phyloP scores from a whole-genome alignment of 1,140 invertebrate species.

The Zaprionus inermis region DNA sequence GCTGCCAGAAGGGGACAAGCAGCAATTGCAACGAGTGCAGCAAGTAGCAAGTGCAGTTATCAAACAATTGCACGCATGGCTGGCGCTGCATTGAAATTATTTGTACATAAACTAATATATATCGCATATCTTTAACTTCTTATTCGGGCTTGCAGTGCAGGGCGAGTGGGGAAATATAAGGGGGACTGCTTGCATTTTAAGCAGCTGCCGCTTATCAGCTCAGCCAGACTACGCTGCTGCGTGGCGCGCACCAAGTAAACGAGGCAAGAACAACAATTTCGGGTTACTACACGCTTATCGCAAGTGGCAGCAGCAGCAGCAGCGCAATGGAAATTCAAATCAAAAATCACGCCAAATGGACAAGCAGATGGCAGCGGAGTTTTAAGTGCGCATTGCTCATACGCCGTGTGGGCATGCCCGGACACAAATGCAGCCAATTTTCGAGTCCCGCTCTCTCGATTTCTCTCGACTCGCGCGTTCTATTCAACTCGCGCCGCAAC shows the following conservation, averaged over 20 bases:
- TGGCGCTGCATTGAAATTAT: slow-evolving; percentile 58
- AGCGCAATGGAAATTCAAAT: slow-evolving; percentile 45
- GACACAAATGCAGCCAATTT: slow-evolving; percentile 69
- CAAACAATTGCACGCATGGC: slow-evolving; percentile 68
- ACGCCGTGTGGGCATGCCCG: slow-evolving; percentile 32
- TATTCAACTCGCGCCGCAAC: slow-evolving; percentile 12
- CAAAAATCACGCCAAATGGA: slow-evolving; percentile 61
- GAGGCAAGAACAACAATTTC: slow-evolving; percentile 26
- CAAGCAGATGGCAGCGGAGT: slow-evolving; percentile 43
- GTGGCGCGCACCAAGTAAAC: slow-evolving; percentile 50
- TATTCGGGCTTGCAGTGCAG: not conserved
- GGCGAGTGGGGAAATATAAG: not conserved
- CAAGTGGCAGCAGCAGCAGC: slow-evolving; percentile 26
- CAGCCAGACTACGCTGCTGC: slow-evolving; percentile 42
- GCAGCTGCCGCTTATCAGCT: slow-evolving; percentile 64
- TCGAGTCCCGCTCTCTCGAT: slow-evolving; percentile 40
- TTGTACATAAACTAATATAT: slow-evolving; percentile 43
- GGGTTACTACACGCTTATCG: slow-evolving; percentile 39
- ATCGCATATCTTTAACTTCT: slow-evolving; percentile 47
- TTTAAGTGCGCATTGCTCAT: slow-evolving; percentile 52
- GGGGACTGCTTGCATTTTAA: slow-evolving; percentile 48
- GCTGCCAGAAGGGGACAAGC: not conserved
- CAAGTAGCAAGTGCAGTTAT: slow-evolving; percentile 46
- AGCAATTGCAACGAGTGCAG: not conserved
- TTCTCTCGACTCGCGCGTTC: not conserved